Evolutionary conservation across 2,113 vertebrate genomes (phyloP), one percentile per base, ranked within the genome.

Genomic region (Corythaixoides concolor): DNA sequence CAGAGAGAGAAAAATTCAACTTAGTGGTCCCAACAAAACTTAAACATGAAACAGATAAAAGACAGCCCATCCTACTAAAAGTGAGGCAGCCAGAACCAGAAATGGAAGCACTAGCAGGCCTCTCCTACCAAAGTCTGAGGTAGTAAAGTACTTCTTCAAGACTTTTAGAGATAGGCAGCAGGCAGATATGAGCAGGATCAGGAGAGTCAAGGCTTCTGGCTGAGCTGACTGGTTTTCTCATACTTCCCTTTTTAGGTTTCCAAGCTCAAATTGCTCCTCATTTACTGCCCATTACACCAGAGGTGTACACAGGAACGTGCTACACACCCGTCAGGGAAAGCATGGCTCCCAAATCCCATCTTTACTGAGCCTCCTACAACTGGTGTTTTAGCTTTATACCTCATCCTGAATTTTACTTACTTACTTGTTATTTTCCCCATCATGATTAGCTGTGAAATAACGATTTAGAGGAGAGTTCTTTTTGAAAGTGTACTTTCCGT

Each of bases 391-490:
- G 22, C 47, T 93, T 77, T 66, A 49, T 56, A 7, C 15, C 16
- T 56, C n/a, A 24, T 56, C 43, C 17, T 60, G 43, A 43, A 33
- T 67, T 68, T 41, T 68, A 55, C 39, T 86, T 67, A 32, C 15
- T 79, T 14, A 56, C 60, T 69, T 88, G 15, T 73, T 75, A 55
- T 88, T 93, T 88, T 41, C 22, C 15, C 16, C 73, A 96, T 96
- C 66, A 47, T 87, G 88, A 97, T 97, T 97, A 97, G 74, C 89
- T 89, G 41, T 96, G 91, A 98, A 97, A 97, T 97, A 97, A 92
- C 33, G 28, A 93, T 97, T 95, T 95, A 87, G 74, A 96, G 9
- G 39, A 53, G 74, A 93, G 32, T 87, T 87, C 10, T 87, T 97
- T 97, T 94, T 93, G 87, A 94, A 97, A 96, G 82, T 77, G 35